Evolutionary conservation across 2,113 vertebrate genomes (phyloP).

Genomic region (Prochilodus magdalenae): DNA sequence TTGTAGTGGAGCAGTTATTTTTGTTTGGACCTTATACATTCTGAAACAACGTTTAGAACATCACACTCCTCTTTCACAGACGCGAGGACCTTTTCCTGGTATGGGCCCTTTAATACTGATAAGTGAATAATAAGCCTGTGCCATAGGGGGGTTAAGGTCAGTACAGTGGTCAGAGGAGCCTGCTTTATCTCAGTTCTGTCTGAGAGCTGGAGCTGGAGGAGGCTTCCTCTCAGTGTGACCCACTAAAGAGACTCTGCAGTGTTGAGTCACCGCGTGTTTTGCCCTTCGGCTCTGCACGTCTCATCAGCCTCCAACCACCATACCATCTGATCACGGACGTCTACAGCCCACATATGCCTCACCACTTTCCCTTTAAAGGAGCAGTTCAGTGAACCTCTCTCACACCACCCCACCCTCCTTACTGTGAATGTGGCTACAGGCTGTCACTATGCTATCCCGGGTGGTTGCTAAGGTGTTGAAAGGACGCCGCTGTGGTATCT

Average conservation of each 20-base stretch:
- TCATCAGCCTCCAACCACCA: constrained; percentile 1
- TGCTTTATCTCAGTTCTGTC: not conserved
- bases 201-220: constrained; percentile 12
- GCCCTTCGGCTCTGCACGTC: constrained; percentile 31
- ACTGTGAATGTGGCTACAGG: no score
- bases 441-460: no score
- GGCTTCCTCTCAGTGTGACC: constrained; percentile 18
- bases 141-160: not conserved
- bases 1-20: no score
- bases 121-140: not conserved
- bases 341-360: not conserved
- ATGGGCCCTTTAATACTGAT: not conserved
- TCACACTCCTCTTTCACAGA: not conserved
- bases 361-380: not conserved
- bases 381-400: no score
- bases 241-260: constrained; percentile 46
- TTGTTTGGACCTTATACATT: no score
- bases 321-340: constrained; percentile 12
- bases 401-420: no score
- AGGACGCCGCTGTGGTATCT: no score
- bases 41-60: no score
- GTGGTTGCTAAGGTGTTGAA: no score
- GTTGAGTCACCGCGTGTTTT: constrained; percentile 41
- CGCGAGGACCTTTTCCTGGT: not conserved
- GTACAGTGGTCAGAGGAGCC: not conserved